phyloP scores from a whole-genome alignment of 2,113 vertebrate species.

The Aix galericulata region DNA sequence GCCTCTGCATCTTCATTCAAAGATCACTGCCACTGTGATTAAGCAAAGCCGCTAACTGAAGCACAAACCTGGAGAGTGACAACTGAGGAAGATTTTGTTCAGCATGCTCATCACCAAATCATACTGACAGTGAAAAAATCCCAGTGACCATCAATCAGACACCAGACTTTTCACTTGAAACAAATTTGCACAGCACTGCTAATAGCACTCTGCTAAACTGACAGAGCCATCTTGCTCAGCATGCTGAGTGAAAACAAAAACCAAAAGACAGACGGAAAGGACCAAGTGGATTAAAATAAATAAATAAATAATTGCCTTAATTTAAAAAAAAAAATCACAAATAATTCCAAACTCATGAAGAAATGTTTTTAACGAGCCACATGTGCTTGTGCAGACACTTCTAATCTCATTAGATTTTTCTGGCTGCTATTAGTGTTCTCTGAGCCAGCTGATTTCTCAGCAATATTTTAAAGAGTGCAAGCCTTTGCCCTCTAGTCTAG shows the following conservation, averaged over 20 bases:
- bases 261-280: not conserved
- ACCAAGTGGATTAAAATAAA: not conserved
- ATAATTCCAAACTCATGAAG: constrained; percentile 7
- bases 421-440: constrained; percentile 27
- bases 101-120: not conserved
- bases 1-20: not conserved
- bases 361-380: constrained; percentile 19
- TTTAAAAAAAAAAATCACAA: not conserved
- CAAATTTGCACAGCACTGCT: not conserved
- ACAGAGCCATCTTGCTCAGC: not conserved
- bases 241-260: not conserved
- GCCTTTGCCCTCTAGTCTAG: constrained; percentile 19
- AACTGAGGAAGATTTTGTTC: not conserved
- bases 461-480: not conserved
- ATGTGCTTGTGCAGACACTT: constrained; percentile 26
- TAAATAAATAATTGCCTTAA: constrained; percentile 1
- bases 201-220: not conserved
- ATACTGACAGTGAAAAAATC: not conserved
- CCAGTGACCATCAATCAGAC: not conserved
- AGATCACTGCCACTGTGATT: not conserved
- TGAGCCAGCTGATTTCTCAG: constrained; percentile 52
- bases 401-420: constrained; percentile 42
- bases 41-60: not conserved
- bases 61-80: not conserved
- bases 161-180: not conserved